Evolutionary conservation across 2,888 invertebrate species (phyloP).

Genomic region (Iselma pallidipennis): DNA sequence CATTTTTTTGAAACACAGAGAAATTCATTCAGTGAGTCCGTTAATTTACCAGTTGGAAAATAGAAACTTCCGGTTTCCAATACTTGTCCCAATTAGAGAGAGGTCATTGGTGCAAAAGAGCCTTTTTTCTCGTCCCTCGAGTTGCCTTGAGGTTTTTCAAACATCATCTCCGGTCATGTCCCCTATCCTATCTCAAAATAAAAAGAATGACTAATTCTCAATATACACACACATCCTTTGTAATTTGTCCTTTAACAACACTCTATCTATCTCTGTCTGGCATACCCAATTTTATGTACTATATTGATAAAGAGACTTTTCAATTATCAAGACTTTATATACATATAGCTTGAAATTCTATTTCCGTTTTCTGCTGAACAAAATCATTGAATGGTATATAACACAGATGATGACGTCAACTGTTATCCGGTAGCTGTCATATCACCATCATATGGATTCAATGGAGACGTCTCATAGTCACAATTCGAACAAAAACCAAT

Average conservation of each 20-base stretch:
- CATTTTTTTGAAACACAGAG: no score
- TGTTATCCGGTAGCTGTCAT: constrained; percentile 4
- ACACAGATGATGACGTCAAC: constrained; percentile 1
- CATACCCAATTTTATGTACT: no score
- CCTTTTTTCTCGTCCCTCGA: not conserved
- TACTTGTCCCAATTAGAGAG: no score
- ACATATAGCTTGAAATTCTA: not conserved
- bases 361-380: not conserved
- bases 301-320: not conserved
- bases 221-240: no score
- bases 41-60: no score
- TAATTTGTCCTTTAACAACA: no score
- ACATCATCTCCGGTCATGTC: not conserved
- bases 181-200: not conserved
- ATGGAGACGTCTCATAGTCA: not conserved
- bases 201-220: not conserved
- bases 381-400: not conserved
- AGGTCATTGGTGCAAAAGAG: not conserved
- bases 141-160: not conserved
- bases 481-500: not conserved
- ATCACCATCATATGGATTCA: not conserved
- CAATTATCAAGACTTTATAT: not conserved
- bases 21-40: no score
- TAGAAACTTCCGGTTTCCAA: not conserved
- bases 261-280: no score